Evolutionary conservation across 2,888 invertebrate genomes (phyloP), one percentile per base, ranked within the genome.

Genomic region (Cyaniris semiargus): DNA sequence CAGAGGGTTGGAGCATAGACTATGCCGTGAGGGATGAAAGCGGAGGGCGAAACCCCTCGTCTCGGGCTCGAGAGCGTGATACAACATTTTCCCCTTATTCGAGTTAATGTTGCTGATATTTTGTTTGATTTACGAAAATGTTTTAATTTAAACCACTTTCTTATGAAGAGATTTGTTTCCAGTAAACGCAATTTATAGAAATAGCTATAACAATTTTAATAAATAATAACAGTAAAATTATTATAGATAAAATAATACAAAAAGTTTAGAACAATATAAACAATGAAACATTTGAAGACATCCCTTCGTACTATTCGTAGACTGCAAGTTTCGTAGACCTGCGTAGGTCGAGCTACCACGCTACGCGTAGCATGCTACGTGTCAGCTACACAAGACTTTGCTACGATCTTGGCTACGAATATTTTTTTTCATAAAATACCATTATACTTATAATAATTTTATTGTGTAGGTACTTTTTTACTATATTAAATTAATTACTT

Each of bases 1-100:
- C 95, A 95, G 91, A 90, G 94, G 94, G 94, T 94, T 88, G 90
- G 85, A 87, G 84, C 93, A 93, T 92, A 93, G 93, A 94, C 91
- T 90, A 90, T 82, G 89, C 78, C 58, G 79, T 79, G 82, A 86
- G 90, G 89, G 89, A 77, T 77, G 72, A 72, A 77, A 72, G 60
- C 60, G 34, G 27, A 77, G 77, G 72, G 44, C 58, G 27, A 72
- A 56, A 60, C 58, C 72, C 71, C 72, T 72, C 27, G 74, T 53
- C 27, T 48, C 23, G 23, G 18, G 23, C 23, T 23, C 72, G 44
- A 72, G 5, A 53, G 7, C 23, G n/a, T 72, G 23, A 38, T 48
- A 6, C 27, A 53, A 53, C 74, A 53, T 31, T 66, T 66, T 66
- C 18, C 10, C 21, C 27, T 31, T 31, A 66, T 27, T 66, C 66